Evolutionary conservation across 2,113 vertebrate genomes (phyloP), one percentile per base, ranked within the genome.

Genomic region (Stomatorhinus ivindoensis): DNA sequence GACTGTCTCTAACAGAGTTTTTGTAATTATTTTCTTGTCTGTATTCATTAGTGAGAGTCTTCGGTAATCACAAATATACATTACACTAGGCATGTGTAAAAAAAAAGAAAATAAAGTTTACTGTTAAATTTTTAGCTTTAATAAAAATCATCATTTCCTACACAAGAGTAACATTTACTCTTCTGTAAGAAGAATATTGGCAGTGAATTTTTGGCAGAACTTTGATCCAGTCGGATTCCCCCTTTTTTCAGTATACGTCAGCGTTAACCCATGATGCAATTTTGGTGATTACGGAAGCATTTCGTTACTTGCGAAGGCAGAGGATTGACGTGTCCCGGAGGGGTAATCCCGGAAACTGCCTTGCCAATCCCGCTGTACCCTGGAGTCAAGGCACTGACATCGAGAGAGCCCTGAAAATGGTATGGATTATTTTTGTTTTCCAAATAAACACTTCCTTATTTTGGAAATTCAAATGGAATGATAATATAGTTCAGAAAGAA

Each of bases 301-400:
- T 99, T 91, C 97, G 98, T 10, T 99, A 99, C 93, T 96, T 99
- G 89, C 97, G 98, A 88, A 96, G 97, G 50, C 98, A 99, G 91
- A 95, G 98, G 1, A 98, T 99, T 88, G 98, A 99, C 69, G 97
- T 99, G 73, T 99, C 98, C 69, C 96, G 98, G 58, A 96, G 98
- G 92, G 98, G 98, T 31, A 99, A 97, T 24, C 98, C 98, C 1
- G 98, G 98, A 84, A 98, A 99, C 94, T 99, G 98, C 94, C 95
- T 99, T 44, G 98, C 98, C 88, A 99, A 99, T 90, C 98, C 98
- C 2, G 98, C 98, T 0, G 98, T 99, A 53, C 98, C 98, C 0
- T 99, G 98, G 98, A 99, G 98, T 94, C 98, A 99, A 95, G 98
- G 98, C 92, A 99, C 99, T 50, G 98, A 99, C 93, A 99, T 99